Base-by-base conservation (phyloP, 1,140 invertebrate genomes). In the Drosophila lini region DNA sequence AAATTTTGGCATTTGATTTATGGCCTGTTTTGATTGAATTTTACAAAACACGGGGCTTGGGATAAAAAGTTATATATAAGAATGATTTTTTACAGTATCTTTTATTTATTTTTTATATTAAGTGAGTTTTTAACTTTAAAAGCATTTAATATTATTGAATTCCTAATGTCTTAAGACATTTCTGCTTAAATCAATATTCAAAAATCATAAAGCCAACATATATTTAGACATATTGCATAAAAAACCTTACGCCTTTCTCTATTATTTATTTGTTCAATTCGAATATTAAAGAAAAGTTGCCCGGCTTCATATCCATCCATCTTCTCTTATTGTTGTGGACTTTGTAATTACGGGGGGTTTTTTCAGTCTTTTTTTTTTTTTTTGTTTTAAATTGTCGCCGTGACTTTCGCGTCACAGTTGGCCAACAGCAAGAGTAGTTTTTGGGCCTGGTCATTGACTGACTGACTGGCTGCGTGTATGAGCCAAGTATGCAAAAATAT, bases 391-490 rank as follows among this genome's bases (percentile, higher is more conserved):
- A 63, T 78, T 77, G 78, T 78, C 78, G 74, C 78, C 65, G 50
- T 53, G 79, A 85, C 82, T 88, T 88, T 85, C 82, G 83, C 82
- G 83, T 85, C 82, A 85, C 83, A 88, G 62, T 82, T 85, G 82
- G 79, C 75, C 56, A 79, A 41, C 55, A 75, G 55, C 53, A 69
- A 55, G 70, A 69, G 55, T 45, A 40, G 48, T 40, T 44, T 80
- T 64, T 44, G 38, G 45, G 62, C 45, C 50, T 73, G 79, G 52
- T 55, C 52, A 55, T 55, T 55, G 52, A 55, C 52, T 55, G 52
- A 13, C 50, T 16, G 25, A 28, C 45, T 19, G 57, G 64, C 74
- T 19, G 48, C 25, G 13, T 47, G 38, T 19, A 19, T 32, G 40
- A 53, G 34, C 41, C 19, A 55, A 38, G 28, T 68, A 73, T 73